Evolutionary conservation across 2,888 invertebrate genomes (phyloP).

Genomic region (Phasia obesa): DNA sequence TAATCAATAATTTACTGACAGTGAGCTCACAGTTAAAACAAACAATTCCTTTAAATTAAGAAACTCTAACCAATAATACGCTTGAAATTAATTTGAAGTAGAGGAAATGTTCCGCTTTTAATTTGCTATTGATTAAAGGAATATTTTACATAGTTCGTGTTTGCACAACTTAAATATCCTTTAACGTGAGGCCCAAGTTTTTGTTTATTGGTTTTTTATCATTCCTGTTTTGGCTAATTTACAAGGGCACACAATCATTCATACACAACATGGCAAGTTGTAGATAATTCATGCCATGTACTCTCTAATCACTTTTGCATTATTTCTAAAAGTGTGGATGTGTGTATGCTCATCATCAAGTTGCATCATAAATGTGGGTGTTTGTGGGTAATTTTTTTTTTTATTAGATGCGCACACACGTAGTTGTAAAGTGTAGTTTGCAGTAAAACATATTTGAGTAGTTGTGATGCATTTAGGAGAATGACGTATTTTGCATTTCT

Average conservation of each 20-base stretch:
- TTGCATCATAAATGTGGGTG: slow-evolving; percentile 13
- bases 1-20: no score
- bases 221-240: slow-evolving; percentile 7
- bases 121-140: neutral
- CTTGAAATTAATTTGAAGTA: no score
- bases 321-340: slow-evolving; percentile 31
- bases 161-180: slow-evolving; percentile 38
- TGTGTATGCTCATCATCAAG: slow-evolving; percentile 17
- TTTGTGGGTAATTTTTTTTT: slow-evolving; percentile 15
- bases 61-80: no score
- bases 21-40: no score
- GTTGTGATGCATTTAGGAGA: slow-evolving; percentile 31
- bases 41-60: no score
- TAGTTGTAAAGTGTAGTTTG: slow-evolving; percentile 35
- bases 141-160: slow-evolving; percentile 43
- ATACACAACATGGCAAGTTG: slow-evolving; percentile 39
- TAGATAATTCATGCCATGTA: slow-evolving; percentile 64
- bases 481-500: slow-evolving; percentile 46
- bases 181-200: slow-evolving; percentile 2
- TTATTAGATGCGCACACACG: slow-evolving; percentile 1
- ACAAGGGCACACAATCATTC: neutral
- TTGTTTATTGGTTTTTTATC: slow-evolving; percentile 5
- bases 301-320: slow-evolving; percentile 57
- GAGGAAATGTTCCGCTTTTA: neutral
- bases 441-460: slow-evolving; percentile 22